phyloP scores from a whole-genome alignment of 2,888 invertebrate genomes.

The Plebejus melissa region DNA sequence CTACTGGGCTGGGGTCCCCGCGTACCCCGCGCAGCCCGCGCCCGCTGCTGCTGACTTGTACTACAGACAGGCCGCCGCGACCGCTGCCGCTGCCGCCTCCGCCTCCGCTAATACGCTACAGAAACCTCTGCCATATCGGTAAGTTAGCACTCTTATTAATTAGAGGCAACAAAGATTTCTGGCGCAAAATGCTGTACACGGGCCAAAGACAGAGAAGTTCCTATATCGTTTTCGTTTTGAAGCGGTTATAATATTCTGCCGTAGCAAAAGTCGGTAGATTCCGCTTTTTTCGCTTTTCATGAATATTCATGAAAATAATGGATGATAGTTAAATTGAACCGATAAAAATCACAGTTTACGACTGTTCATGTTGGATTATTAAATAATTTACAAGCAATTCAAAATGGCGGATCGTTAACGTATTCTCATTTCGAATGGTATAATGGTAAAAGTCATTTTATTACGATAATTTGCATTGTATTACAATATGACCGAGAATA shows the following conservation, averaged over 20 bases:
- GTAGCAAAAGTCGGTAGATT: neutral
- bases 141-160: slow-evolving; percentile 34
- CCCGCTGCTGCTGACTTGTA: slow-evolving; percentile 88
- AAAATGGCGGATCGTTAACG: slow-evolving; percentile 23
- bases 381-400: slow-evolving; percentile 20
- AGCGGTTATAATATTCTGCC: neutral
- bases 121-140: slow-evolving; percentile 91
- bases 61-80: slow-evolving; percentile 89
- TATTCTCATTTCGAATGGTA: slow-evolving; percentile 12
- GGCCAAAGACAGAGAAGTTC: too few relatives aligned
- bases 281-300: neutral
- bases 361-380: slow-evolving; percentile 8
- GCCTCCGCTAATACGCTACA: slow-evolving; percentile 86
- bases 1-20: slow-evolving; percentile 83
- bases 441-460: slow-evolving; percentile 23
- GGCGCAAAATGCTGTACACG: too few relatives aligned
- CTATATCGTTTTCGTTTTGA: too few relatives aligned
- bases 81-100: slow-evolving; percentile 80
- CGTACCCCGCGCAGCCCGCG: slow-evolving; percentile 83
- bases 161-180: neutral
- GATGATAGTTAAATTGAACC: neutral
- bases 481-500: slow-evolving; percentile 20
- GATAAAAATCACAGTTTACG: slow-evolving; percentile 20
- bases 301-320: neutral
- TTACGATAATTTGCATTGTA: slow-evolving; percentile 25